Base-by-base conservation (phyloP, 2,888 invertebrate species). In the Diploptera punctata region DNA sequence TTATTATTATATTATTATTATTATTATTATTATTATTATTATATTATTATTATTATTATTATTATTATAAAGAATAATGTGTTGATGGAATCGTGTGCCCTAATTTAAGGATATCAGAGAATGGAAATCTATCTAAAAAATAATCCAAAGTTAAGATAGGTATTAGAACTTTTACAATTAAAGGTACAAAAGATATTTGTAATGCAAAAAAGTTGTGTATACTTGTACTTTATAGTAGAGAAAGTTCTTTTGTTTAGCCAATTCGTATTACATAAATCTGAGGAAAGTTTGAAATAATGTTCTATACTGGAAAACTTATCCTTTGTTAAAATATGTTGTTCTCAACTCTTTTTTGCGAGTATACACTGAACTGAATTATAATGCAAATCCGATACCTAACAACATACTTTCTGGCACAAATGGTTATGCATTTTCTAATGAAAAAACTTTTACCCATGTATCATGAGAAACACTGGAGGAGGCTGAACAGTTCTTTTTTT, bases 311-410 rank as follows among this genome's bases (percentile, higher is more conserved):
- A 47, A 29, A 65, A 65, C 65, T 65, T 24, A 24, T 65, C 65
- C 65, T 65, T 65, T 65, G 65, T 65, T 65, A 65, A 65, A 65
- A 65, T 65, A 65, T 65, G 65, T 65, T 65, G 65, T 65, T 47
- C 21, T 38, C 43, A 65, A 65, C 47, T 65, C n/a, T n/a, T 54
- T 65, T 65, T 65, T 26, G 13, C 38, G 7, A 33, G 38, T 61
- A 61, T n/a, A 29, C 29, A 31, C 2, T 13, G 29, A 29, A 43
- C 47, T 65, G 65, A 65, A 65, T 62, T 65, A 65, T 65, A 65
- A 65, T 65, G 47, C 65, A 65, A 65, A 65, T 65, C 47, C 65
- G 47, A 65, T 65, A 65, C 24, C 44, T 47, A 65, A 65, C 65
- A 65, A 47, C n/a, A 65, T 21, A 44, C 24, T 65, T 65, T 47